Conservation (phyloP, 2,113 vertebrate species). For the Argyrosomus japonicus region DNA sequence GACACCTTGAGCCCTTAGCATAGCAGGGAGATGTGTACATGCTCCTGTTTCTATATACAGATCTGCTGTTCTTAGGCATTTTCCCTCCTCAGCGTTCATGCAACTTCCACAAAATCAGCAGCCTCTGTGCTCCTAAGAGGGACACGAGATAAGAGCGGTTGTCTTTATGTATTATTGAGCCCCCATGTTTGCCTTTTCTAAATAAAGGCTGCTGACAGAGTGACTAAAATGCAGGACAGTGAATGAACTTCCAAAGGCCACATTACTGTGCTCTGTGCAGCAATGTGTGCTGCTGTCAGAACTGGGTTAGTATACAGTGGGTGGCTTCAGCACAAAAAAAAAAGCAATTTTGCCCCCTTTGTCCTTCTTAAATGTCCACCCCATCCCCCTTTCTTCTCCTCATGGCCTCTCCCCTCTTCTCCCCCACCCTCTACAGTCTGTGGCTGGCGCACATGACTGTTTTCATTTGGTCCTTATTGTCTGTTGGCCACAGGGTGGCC, state of each 20-base stretch:
- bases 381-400: constrained; percentile 39
- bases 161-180: constrained; percentile 77
- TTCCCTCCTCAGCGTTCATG: constrained; percentile 21
- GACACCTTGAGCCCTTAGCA: neutral
- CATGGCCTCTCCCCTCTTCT: neutral
- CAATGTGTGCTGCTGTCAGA: constrained; percentile 56
- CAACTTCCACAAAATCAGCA: constrained; percentile 37
- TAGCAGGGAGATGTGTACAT: neutral
- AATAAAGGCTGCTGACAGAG: constrained; percentile 77
- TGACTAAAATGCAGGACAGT: constrained; percentile 66
- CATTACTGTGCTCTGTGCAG: constrained; percentile 44
- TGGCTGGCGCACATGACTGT: constrained; percentile 28
- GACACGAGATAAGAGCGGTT: constrained; percentile 63
- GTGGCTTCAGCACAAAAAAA: constrained; percentile 25
- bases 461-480: constrained; percentile 34
- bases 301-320: constrained; percentile 65
- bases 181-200: constrained; percentile 67
- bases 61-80: constrained; percentile 47
- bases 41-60: constrained; percentile 26
- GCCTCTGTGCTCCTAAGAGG: constrained; percentile 50
- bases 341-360: constrained; percentile 47
- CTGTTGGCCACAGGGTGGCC: constrained; percentile 71
- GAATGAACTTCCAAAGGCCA: constrained; percentile 71
- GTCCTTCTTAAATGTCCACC: constrained; percentile 59
- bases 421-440: constrained; percentile 15